Conservation (phyloP, 2,797 vertebrate genomes). For the Eurystomus glaucurus region DNA sequence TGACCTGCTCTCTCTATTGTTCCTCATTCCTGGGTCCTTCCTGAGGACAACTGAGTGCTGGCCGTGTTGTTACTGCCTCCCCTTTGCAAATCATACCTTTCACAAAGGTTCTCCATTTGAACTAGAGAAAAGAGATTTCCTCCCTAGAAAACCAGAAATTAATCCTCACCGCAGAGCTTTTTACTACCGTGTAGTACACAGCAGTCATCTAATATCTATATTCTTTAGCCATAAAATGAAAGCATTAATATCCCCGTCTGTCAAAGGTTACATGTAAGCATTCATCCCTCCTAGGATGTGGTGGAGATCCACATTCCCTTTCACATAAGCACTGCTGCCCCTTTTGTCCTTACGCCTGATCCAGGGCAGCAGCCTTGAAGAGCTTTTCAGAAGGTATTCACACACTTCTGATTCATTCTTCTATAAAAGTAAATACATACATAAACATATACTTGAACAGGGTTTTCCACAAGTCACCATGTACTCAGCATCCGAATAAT, state of each 20-base stretch:
- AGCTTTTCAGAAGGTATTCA: background rate
- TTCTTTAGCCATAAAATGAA: conserved; percentile 29
- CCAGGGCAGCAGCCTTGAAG: background rate
- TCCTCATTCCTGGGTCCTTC: background rate
- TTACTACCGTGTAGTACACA: background rate
- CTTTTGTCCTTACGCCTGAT: background rate
- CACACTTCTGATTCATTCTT: background rate
- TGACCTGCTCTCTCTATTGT: background rate
- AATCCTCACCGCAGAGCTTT: conserved; percentile 22
- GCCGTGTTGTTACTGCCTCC: background rate
- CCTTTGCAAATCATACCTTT: background rate
- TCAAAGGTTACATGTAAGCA: conserved; percentile 32
- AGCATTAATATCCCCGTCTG: conserved; percentile 28
- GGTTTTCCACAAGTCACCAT: background rate
- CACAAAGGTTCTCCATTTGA: background rate
- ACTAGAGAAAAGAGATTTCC: background rate
- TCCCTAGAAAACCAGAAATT: background rate
- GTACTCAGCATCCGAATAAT: background rate
- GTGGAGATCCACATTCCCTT: background rate
- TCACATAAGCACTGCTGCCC: background rate
- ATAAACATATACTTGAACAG: background rate
- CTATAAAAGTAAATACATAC: background rate
- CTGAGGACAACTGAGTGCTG: background rate
- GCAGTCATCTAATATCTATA: conserved; percentile 4
- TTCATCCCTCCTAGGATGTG: background rate